Base-by-base conservation (phyloP, 2,888 invertebrate genomes). In the Lepidochrysops patricia region DNA sequence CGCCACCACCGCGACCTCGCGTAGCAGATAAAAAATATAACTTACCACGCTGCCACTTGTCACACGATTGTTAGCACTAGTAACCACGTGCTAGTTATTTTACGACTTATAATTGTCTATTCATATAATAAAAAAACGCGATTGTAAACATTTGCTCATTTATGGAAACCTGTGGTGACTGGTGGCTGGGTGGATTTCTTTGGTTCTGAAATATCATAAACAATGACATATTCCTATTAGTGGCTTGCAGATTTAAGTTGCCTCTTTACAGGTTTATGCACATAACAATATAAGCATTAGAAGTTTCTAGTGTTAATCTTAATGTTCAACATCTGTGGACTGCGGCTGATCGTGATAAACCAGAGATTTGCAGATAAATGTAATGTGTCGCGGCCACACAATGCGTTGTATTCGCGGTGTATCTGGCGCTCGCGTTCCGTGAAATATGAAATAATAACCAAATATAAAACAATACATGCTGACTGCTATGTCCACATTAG, bases 401-500 rank as follows among this genome's bases (percentile, higher is more conserved):
- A 50, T 13, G 13, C 50, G n/a, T 2, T 49, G 49, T 49, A 4
- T 4, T 26, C n/a, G 13, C 5, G n/a, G 1, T 26, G 26, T 26
- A 25, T 50, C 1, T 26, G 25, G 25, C 26, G 43, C 1, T 26
- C 50, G 25, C 26, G 43, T 19, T n/a, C 37, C 26, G 57, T 48
- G 27, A 57, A 57, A 27, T 57, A 57, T 57, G 29, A 57, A 57
- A 57, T 57, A 29, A 57, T 48, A 57, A 57, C 15, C 57, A 27
- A 27, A 29, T 19, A 57, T 43, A 57, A 29, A 37, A 57, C 37
- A 43, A 43, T n/a, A 19, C 12, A n/a, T 43, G 37, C 34, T 57
- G 57, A 27, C 27, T 54, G 52, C 5, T 26, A 27, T 4, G 29
- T 57, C 15, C 19, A 15, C 57, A 27, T 12, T 19, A 54, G n/a